These are phyloP conservation scores for Nasua narica DNA, from an alignment of 2,797 vertebrate species.

Conservation along the genomic window DNA sequence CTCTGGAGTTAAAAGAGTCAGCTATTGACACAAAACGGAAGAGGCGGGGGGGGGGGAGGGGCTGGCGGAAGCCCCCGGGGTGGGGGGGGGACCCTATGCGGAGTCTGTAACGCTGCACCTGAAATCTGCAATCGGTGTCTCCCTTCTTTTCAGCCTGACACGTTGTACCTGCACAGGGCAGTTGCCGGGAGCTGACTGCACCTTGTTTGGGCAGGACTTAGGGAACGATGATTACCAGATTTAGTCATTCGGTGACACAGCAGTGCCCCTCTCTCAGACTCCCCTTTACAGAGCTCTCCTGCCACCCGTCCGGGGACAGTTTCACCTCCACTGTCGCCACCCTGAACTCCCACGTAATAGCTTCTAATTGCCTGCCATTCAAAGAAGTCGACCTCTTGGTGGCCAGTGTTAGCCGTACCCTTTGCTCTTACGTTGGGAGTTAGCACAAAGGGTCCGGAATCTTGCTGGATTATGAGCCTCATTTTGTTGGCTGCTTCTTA, in stretches of 20 bases:
- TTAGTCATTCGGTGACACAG: neutral
- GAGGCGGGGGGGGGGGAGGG: neutral
- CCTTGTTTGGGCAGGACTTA: conserved; percentile 11
- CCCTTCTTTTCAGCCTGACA: neutral
- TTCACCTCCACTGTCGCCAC: neutral
- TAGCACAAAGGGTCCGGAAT: neutral
- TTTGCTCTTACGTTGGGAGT: neutral
- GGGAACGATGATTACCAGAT: neutral
- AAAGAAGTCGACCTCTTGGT: neutral
- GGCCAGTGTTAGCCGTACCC: neutral
- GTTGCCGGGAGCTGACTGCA: neutral
- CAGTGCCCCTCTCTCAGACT: neutral
- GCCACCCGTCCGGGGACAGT: neutral
- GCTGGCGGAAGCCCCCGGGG: neutral
- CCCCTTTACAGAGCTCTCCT: neutral
- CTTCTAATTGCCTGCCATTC: conserved; percentile 32
- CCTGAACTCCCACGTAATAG: neutral
- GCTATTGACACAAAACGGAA: conserved; percentile 3
- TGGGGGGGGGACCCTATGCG: neutral
- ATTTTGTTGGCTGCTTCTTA: conserved; percentile 32
- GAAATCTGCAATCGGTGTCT: neutral
- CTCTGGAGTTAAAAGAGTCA: conserved; percentile 29
- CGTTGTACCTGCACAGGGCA: neutral
- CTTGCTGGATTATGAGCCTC: neutral
- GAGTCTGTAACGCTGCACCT: neutral